Conservation (phyloP, 2,113 vertebrate genomes). For the Zosterops borbonicus region DNA sequence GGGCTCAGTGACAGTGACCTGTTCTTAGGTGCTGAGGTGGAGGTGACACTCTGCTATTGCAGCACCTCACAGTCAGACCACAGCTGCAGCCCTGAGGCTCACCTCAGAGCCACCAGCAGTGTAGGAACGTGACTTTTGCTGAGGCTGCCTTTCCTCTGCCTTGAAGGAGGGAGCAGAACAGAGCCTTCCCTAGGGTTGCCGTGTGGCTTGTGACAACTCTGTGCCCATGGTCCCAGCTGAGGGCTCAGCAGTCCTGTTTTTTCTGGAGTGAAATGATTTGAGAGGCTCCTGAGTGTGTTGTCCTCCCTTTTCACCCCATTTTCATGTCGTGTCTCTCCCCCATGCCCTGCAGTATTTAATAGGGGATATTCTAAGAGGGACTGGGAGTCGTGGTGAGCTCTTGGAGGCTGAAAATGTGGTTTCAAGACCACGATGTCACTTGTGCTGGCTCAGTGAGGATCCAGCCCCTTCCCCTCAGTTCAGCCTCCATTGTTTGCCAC, state of each 20-base stretch:
- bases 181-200: neutral
- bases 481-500: neutral
- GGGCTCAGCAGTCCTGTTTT: neutral
- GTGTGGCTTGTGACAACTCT: accelerated
- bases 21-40: neutral
- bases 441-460: neutral
- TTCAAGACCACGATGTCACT: neutral
- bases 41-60: neutral
- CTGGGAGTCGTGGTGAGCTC: accelerated
- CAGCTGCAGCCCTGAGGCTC: neutral
- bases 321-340: neutral
- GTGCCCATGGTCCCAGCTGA: accelerated
- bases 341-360: accelerated
- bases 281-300: neutral
- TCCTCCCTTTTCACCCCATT: accelerated
- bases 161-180: neutral
- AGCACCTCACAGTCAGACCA: accelerated
- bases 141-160: neutral
- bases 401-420: neutral
- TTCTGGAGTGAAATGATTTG: accelerated
- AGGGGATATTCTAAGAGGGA: neutral
- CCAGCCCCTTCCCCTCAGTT: neutral
- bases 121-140: neutral
- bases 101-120: neutral
- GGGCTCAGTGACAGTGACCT: neutral